Conservation (phyloP, 2,888 invertebrate species). For the Omphaloscelis lunosa region DNA sequence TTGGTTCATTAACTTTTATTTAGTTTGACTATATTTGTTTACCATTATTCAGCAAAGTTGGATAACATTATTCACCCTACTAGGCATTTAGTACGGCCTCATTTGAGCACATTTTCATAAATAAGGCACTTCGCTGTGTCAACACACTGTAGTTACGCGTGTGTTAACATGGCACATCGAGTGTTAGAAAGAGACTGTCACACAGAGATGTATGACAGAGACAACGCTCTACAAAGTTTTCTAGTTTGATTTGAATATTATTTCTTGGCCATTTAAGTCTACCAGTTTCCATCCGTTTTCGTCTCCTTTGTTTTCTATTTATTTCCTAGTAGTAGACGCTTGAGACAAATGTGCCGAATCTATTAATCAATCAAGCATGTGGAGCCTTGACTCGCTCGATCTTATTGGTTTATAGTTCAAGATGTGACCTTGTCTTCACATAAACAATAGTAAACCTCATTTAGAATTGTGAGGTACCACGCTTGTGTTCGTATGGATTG, state of each 20-base stretch:
- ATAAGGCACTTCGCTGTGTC: slow-evolving; percentile 10
- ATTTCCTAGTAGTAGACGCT: not conserved
- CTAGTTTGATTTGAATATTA: slow-evolving; percentile 11
- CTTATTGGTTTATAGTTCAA: slow-evolving; percentile 6
- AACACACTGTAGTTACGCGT: not conserved
- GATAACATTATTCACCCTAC: slow-evolving; percentile 7
- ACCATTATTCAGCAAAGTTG: slow-evolving; percentile 25
- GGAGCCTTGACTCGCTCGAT: not conserved
- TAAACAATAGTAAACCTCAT: not conserved
- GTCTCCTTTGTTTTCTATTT: slow-evolving; percentile 11
- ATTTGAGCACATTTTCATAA: slow-evolving; percentile 42
- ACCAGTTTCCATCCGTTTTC: not conserved
- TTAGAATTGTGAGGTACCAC: slow-evolving; percentile 12
- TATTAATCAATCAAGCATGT: slow-evolving; percentile 17
- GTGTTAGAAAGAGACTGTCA: not conserved
- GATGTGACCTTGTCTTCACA: slow-evolving; percentile 1
- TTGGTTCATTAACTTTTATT: slow-evolving; percentile 41
- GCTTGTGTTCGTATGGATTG: too few relatives aligned
- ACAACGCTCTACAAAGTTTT: not conserved
- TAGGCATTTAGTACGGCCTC: slow-evolving; percentile 25
- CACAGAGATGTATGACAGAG: not conserved
- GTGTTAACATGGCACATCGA: not conserved
- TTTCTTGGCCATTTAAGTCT: not conserved
- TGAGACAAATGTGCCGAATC: not conserved
- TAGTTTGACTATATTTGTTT: slow-evolving; percentile 36